phyloP scores from a whole-genome alignment of 2,888 invertebrate genomes.

The Chymomyza procnemis region DNA sequence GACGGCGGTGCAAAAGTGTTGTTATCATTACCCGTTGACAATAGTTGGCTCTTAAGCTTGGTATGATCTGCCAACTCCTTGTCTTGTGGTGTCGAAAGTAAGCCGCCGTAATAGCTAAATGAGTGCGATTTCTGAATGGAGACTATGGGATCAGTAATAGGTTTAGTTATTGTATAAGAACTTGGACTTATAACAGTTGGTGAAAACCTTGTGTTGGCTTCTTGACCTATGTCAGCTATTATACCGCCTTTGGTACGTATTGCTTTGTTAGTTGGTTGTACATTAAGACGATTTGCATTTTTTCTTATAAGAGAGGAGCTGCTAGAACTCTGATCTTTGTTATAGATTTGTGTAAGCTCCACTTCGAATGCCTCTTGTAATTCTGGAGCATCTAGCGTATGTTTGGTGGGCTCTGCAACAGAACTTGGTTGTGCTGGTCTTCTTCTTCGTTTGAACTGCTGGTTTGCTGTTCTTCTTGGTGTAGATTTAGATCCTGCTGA shows the following conservation, averaged over 20 bases:
- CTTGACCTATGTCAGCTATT: conserved; percentile 56
- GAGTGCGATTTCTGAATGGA: conserved; percentile 78
- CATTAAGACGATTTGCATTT: neutral
- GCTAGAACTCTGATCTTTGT: conserved; percentile 39
- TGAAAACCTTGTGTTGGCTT: conserved; percentile 33
- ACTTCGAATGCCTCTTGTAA: conserved; percentile 74
- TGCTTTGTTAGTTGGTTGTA: conserved; percentile 22
- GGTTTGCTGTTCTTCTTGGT: neutral
- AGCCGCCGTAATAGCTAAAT: conserved; percentile 78
- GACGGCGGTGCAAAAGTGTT: conserved; percentile 36
- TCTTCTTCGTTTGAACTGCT: neutral
- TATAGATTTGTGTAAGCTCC: conserved; percentile 29
- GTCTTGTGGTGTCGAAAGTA: conserved; percentile 50
- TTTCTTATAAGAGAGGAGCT: conserved; percentile 38
- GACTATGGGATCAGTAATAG: conserved; percentile 39
- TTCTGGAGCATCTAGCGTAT: conserved; percentile 75
- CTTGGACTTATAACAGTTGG: conserved; percentile 48
- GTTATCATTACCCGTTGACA: neutral
- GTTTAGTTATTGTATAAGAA: conserved; percentile 23
- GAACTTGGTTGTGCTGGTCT: conserved; percentile 11
- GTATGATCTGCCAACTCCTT: neutral
- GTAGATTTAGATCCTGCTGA: no score
- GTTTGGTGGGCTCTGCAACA: conserved; percentile 55
- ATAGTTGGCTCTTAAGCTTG: neutral
- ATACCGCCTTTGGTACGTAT: conserved; percentile 33